These are phyloP conservation scores for Chromis chromis DNA, from an alignment of 2,797 vertebrate species.

Conservation along the genomic window DNA sequence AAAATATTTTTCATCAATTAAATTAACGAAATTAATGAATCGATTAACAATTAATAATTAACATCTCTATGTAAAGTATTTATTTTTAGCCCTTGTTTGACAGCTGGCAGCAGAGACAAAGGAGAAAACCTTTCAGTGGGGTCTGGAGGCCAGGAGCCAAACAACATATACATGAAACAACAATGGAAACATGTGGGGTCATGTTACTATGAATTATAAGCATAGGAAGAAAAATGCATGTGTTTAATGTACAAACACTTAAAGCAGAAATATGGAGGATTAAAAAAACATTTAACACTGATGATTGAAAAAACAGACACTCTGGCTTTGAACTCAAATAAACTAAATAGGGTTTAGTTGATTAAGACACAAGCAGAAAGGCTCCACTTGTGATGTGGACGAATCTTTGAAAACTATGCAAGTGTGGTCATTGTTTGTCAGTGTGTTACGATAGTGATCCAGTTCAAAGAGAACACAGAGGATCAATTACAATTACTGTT, in stretches of 20 bases:
- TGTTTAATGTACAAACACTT: not conserved
- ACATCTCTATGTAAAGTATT: not conserved
- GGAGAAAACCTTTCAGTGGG: not conserved
- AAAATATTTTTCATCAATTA: too few species aligned
- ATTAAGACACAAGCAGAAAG: conserved; percentile 2
- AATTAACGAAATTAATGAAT: too few species aligned
- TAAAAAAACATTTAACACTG: too few species aligned
- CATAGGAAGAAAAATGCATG: not conserved
- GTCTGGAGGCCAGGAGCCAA: not conserved
- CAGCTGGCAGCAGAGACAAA: not conserved
- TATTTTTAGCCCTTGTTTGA: not conserved
- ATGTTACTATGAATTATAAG: not conserved
- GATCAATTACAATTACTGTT: not conserved
- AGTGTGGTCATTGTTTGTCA: conserved; percentile 13
- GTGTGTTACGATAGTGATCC: not conserved
- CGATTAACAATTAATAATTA: not conserved
- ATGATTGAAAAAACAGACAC: too few species aligned
- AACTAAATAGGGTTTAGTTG: not conserved
- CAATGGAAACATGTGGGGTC: not conserved
- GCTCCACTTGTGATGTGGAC: conserved; percentile 6
- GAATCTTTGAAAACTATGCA: not conserved
- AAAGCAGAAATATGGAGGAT: too few species aligned
- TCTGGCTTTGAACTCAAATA: too few species aligned
- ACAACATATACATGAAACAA: not conserved
- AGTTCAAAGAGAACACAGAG: conserved; percentile 10